Evolutionary conservation across 2,888 invertebrate species (phyloP), one percentile per base, ranked within the genome.

Genomic region (Ceramica pisi): DNA sequence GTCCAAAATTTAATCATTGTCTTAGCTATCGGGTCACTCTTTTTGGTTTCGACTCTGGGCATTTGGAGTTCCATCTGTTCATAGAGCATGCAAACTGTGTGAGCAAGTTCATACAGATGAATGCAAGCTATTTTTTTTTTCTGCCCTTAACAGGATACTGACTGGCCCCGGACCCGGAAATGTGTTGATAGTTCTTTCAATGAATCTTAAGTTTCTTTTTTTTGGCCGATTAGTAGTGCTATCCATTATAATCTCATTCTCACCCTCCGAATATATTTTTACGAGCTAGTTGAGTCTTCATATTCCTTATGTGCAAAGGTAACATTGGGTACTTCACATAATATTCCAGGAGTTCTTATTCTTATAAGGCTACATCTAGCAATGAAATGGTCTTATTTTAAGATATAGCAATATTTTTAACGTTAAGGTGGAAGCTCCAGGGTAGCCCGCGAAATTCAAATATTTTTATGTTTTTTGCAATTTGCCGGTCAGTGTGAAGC

Each of bases 321-420:
- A 76, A 62, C 72, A 63, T 44, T 35, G 38, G 21, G 23, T 62
- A 53, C 12, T 46, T 66, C 14, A 56, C 44, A 44, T 23, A 55
- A 31, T 7, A 65, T 35, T 12, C 16, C 35, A 65, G 12, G n/a
- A 23, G 60, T 55, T 26, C 5, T 46, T 26, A 44, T 59, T 71
- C 23, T 62, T 77, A 50, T 59, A 79, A 59, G 48, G 51, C 35
- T 79, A 79, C 7, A 66, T 14, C 41, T 26, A 73, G 46, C 67
- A 59, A 53, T 48, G 41, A 59, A 79, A 46, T 48, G 14, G 41
- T 67, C 35, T 73, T 73, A 67, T 50, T 71, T 63, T 44, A 56
- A 26, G 12, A 48, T 19, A 56, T 67, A 55, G 38, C 14, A 62
- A 56, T 21, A 61, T 48, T 46, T 55, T 56, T 50, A 44, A n/a